Percentiles rank a stretch among this genome's conserved stretches.
phyloP scores from a whole-genome alignment of 2,113 vertebrate genomes.

The Capra hircus region DNA sequence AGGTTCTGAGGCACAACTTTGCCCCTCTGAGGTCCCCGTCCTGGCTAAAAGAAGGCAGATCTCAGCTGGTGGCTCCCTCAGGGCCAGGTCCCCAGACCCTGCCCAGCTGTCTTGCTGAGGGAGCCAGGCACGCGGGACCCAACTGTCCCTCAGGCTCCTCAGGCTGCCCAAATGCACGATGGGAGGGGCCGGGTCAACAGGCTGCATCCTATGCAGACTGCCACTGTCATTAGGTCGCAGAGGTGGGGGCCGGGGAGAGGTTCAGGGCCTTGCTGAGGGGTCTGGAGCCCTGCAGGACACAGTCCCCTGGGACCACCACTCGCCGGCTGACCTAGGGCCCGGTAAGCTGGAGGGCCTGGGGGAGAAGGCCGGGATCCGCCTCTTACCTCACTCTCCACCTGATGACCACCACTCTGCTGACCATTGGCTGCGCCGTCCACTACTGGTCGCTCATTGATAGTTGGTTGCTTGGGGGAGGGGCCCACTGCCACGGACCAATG shows the following conservation, averaged over 20 bases:
- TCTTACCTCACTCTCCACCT: background rate
- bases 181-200: background rate
- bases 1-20: background rate
- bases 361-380: background rate
- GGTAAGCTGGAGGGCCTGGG: background rate
- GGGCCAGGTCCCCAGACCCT: background rate
- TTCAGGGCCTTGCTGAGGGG: background rate
- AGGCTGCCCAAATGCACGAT: background rate
- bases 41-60: background rate
- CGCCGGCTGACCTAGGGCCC: background rate
- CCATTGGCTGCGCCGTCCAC: background rate
- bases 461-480: background rate
- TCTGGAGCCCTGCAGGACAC: background rate
- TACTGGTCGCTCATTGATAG: background rate
- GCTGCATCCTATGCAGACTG: background rate
- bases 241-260: background rate
- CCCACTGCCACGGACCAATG: background rate
- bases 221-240: background rate
- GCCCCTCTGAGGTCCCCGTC: background rate
- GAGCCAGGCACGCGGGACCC: background rate
- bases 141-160: background rate
- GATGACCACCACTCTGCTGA: background rate
- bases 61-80: background rate
- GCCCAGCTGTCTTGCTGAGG: background rate
- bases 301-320: background rate